Evolutionary conservation across 1,140 invertebrate genomes (phyloP), one percentile per base, ranked within the genome.

Genomic region (Trichoplusia ni): DNA sequence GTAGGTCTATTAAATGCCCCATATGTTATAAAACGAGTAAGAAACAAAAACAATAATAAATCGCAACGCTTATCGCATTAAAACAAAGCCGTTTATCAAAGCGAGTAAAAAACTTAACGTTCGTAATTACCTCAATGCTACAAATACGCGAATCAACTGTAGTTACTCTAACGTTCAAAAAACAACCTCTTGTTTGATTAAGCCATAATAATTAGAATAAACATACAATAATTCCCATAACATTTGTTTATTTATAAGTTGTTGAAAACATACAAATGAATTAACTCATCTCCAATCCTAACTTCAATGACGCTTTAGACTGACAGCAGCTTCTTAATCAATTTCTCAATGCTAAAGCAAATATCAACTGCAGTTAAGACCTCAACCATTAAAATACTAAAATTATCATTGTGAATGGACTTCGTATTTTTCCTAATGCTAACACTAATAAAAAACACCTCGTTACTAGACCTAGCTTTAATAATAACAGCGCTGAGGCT

Each of bases 121-220:
- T 9, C 38, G 27, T 58, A 42, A 58, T 54, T 58, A 44, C 14
- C 31, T 42, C 29, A 58, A 44, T 31, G 54, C 37, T 58, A 58
- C 54, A 58, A 58, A 58, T 42, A 51, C 47, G 35, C 25, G 16
- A 9, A n/a, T 58, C 14, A 56, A 56, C 8, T 29, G 44, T 42
- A 19, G 11, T 25, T 44, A 58, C 25, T 18, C 29, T 42, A 56
- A 56, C 44, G 13, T 47, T 29, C n/a, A n/a, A 42, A 16, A 13
- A 19, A 42, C 37, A 56, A 56, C 42, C 37, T 42, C 37, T 8
- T 13, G 11, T 11, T n/a, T n/a, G n/a, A n/a, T n/a, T n/a, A n/a
- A n/a, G n/a, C n/a, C n/a, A n/a, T n/a, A n/a, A n/a, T n/a, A n/a
- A n/a, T n/a, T n/a, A n/a, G n/a, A n/a, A n/a, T n/a, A n/a, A n/a